Percentiles rank a stretch among this genome's conserved stretches.
These are phyloP conservation scores for Drosophila subsilvestris DNA, from an alignment of 2,888 invertebrate species.

Conservation along the genomic window DNA sequence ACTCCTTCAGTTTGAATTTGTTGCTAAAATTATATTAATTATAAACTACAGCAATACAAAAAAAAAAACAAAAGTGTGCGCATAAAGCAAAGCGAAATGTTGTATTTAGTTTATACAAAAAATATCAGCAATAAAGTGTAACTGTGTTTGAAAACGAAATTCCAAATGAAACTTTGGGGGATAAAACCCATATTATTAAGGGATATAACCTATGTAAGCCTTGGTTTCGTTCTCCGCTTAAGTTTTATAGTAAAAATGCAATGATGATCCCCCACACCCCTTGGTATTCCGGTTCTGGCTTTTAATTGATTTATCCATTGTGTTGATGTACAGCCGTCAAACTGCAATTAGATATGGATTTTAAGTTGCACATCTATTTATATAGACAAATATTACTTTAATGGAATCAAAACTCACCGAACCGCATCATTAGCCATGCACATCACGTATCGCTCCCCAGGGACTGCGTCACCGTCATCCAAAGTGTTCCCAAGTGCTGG, in stretches of 20 bases:
- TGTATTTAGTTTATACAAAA: constrained; percentile 66
- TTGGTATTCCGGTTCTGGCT: constrained; percentile 18
- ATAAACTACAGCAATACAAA: constrained; percentile 25
- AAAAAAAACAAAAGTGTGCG: constrained; percentile 30
- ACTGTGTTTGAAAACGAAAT: constrained; percentile 53
- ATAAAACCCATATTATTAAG: background rate
- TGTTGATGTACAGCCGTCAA: constrained; percentile 37
- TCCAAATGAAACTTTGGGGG: too few relatives aligned
- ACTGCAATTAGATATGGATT: constrained; percentile 51
- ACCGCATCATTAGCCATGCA: constrained; percentile 69
- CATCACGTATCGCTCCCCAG: constrained; percentile 53
- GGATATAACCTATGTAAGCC: background rate
- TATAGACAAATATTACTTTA: constrained; percentile 48
- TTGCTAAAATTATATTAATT: constrained; percentile 35
- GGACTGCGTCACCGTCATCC: constrained; percentile 1
- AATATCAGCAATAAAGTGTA: constrained; percentile 70
- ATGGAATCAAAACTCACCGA: constrained; percentile 61
- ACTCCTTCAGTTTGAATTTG: constrained; percentile 22
- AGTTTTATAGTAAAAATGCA: too few relatives aligned
- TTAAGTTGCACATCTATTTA: constrained; percentile 20
- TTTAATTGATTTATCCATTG: constrained; percentile 19
- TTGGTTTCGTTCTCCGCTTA: background rate
- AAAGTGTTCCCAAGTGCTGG: background rate
- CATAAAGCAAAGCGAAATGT: constrained; percentile 17
- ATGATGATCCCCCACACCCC: background rate